These are phyloP conservation scores for Emmelina monodactyla DNA, from an alignment of 2,888 invertebrate species.

Conservation along the genomic window DNA sequence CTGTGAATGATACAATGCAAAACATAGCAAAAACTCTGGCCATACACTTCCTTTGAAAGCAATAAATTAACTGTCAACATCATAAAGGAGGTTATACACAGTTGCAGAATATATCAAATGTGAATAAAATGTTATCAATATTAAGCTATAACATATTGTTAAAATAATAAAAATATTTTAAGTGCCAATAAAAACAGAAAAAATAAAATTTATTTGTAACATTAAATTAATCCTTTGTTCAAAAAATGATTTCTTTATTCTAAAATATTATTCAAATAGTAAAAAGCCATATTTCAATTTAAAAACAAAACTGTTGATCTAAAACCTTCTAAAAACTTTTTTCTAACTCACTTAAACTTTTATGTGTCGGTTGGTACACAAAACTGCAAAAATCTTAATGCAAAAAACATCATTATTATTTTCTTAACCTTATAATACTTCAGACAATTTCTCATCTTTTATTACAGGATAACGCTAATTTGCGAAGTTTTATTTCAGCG, in stretches of 20 bases:
- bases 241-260: too few relatives aligned
- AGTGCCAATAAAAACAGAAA: slow-evolving; percentile 18
- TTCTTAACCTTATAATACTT: too few relatives aligned
- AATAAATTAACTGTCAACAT: slow-evolving; percentile 39
- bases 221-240: neutral
- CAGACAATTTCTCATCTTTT: slow-evolving; percentile 1
- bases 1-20: slow-evolving; percentile 19
- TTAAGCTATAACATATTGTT: too few relatives aligned
- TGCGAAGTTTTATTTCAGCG: neutral
- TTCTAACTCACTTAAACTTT: too few relatives aligned
- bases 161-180: slow-evolving; percentile 3
- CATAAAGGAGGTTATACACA: slow-evolving; percentile 26
- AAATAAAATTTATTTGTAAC: slow-evolving; percentile 47
- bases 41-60: slow-evolving; percentile 26
- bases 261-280: too few relatives aligned
- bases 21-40: slow-evolving; percentile 34
- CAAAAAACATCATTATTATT: too few relatives aligned
- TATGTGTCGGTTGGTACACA: too few relatives aligned
- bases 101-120: neutral
- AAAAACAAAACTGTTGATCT: too few relatives aligned
- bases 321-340: too few relatives aligned
- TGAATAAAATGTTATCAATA: too few relatives aligned
- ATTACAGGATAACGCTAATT: slow-evolving; percentile 1
- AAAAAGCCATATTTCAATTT: too few relatives aligned
- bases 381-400: too few relatives aligned